Evolutionary conservation across 2,888 invertebrate species (phyloP), one percentile per base, ranked within the genome.

Genomic region (Muscina levida): DNA sequence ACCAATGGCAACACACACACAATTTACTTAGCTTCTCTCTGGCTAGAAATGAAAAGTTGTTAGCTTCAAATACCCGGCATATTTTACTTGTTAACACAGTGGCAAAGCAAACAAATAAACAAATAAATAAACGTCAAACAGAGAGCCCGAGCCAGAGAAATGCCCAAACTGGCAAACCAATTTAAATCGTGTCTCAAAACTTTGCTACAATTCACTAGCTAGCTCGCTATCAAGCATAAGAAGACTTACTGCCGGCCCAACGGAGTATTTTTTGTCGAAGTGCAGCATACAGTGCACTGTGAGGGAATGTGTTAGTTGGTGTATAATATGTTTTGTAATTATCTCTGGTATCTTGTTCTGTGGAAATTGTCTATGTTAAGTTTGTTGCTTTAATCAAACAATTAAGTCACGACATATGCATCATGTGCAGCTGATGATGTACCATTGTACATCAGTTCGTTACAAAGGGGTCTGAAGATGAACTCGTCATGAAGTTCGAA

Each of bases 21-120:
- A n/a, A n/a, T n/a, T n/a, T n/a, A n/a, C n/a, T 8, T 31, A 8
- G 31, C 31, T 31, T 3, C 31, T 31, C 4, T 31, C n/a, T 51
- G 19, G 19, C 51, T 22, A 42, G 2, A 62, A 13, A 42, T 42
- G 42, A 37, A 62, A 62, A 22, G 42, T 62, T 62, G 11, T 62
- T 62, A 11, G 15, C 17, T 57, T 3, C 22, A 62, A 62, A 62
- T 62, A 19, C 0, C 39, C 62, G 42, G 42, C 62, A 62, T 62
- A 62, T 62, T 62, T 62, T 65, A 48, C 31, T 74, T 77, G 77
- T 81, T 77, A 77, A 77, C 77, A 77, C 67, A 74, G 62, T 74
- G 77, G 67, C 73, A 72, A 73, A n/a, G n/a, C 62, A 72, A 62
- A 39, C 22, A 42, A 72, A 24, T 17, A 17, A 59, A 59, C 17